A percentile compares a stretch with the other conserved stretches of the same genome.
Evolutionary conservation across 2,113 vertebrate species (phyloP).

Genomic region (Heterotilapia buettikoferi): DNA sequence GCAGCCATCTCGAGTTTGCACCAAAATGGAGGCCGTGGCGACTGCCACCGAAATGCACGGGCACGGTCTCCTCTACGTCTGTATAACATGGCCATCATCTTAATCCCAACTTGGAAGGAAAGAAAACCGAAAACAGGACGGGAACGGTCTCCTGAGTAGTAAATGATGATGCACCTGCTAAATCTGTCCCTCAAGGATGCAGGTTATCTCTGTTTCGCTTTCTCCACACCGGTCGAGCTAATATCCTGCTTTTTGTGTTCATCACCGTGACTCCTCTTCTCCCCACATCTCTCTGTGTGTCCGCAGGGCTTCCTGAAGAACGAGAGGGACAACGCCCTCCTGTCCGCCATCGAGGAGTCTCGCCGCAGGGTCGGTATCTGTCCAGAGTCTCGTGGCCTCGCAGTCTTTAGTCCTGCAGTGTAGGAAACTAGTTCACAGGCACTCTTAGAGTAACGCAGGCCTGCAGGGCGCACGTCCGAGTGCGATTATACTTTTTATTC

Average conservation of each 20-base stretch:
- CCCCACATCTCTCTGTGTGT: not conserved
- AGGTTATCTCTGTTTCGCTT: not conserved
- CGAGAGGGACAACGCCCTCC: conserved; percentile 93
- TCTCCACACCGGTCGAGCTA: not conserved
- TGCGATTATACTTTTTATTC: not conserved
- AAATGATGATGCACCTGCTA: not conserved
- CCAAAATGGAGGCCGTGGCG: conserved; percentile 36
- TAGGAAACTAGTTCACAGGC: not conserved
- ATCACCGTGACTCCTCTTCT: not conserved
- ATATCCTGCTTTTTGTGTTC: not conserved
- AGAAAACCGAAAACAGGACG: not conserved
- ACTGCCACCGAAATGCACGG: not conserved
- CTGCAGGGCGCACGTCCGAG: not conserved
- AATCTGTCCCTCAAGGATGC: conserved; percentile 1
- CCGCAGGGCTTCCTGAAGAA: conserved; percentile 95
- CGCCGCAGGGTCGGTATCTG: conserved; percentile 86
- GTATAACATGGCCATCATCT: not conserved
- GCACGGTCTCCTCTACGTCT: not conserved
- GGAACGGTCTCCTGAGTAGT: not conserved
- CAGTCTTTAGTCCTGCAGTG: not conserved
- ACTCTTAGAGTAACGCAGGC: no score
- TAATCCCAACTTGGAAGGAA: not conserved
- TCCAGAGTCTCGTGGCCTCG: not conserved
- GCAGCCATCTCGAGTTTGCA: conserved; percentile 42
- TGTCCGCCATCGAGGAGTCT: conserved; percentile 95